phyloP scores from a whole-genome alignment of 2,797 vertebrate genomes.

The Urocyon cinereoargenteus region DNA sequence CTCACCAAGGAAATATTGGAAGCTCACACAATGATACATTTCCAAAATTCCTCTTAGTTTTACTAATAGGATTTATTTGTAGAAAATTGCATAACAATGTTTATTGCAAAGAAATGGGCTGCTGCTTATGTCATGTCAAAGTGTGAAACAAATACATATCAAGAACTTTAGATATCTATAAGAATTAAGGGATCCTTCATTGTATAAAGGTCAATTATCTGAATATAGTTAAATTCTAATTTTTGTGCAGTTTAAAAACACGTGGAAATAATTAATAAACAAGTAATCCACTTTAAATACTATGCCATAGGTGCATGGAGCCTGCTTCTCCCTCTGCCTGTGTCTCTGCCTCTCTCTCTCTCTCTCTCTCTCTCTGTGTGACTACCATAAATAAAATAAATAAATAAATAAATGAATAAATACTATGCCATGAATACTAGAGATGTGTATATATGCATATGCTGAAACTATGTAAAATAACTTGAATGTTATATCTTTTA shows the following conservation, averaged over 20 bases:
- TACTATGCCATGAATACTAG: not conserved
- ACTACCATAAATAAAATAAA: too few species aligned
- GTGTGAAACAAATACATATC: not conserved
- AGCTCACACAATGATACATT: not conserved
- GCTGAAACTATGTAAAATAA: not conserved
- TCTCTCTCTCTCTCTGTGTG: too few species aligned
- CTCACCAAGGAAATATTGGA: constrained; percentile 1
- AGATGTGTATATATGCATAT: not conserved
- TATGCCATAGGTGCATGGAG: too few species aligned
- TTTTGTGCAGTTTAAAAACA: not conserved
- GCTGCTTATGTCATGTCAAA: not conserved
- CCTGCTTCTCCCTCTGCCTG: too few species aligned
- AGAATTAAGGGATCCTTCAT: not conserved
- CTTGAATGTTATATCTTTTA: constrained; percentile 19
- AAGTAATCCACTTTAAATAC: not conserved
- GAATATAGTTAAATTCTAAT: not conserved
- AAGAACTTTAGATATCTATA: not conserved
- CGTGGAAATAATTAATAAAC: not conserved
- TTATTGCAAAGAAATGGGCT: not conserved
- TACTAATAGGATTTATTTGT: not conserved
- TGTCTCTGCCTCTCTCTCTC: too few species aligned
- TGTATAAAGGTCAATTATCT: not conserved
- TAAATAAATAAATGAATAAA: too few species aligned
- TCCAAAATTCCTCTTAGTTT: not conserved
- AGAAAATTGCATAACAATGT: not conserved